Base-by-base conservation (phyloP, 2,113 vertebrate species). In the Eubucco bourcierii region DNA sequence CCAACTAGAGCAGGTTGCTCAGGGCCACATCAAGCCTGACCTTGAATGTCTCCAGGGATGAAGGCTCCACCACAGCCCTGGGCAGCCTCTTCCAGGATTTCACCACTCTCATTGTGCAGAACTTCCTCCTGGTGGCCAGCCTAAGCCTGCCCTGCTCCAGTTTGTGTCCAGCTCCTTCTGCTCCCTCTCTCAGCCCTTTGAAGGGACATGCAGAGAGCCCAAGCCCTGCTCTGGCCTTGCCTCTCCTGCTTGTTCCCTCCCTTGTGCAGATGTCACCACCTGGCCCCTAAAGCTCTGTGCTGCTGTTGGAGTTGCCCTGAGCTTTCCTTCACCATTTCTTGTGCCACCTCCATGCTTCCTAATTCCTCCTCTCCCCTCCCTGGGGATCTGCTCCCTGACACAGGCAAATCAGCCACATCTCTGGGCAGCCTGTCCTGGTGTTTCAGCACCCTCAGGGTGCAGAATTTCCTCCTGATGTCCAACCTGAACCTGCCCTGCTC, bases 271-370 rank as follows among this genome's bases (percentile, higher is more conserved):
- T 3, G 31, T 89, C 88, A n/a, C 86, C 80, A 15, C 47, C 81
- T 68, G 68, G 15, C 46, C 89, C 85, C 55, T 90, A 50, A 93
- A 29, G 61, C 88, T 91, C 70, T 64, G 4, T 47, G 88, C 65
- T 78, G 23, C 73, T 88, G 82, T 92, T 91, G 79, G 74, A 92
- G 65, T 86, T 83, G 72, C 76, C 82, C 46, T 83, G 46, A 80
- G 86, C 90, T 88, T 88, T 90, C 85, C 72, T 78, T 78, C 66
- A 87, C 90, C 91, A 56, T 75, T 85, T 93, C 72, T 77, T 41
- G 78, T 46, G 50, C 59, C 39, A 33, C 60, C 70, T 47, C 34
- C 14, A 6, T 58, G 4, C 56, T 88, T n/a, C 76, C 15, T 77
- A 84, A 46, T 66, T 67, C 88, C 67, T 41, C 20, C 10, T 55